Evolutionary conservation across 1,140 invertebrate species (phyloP).

Genomic region (Coenobita brevimanus): DNA sequence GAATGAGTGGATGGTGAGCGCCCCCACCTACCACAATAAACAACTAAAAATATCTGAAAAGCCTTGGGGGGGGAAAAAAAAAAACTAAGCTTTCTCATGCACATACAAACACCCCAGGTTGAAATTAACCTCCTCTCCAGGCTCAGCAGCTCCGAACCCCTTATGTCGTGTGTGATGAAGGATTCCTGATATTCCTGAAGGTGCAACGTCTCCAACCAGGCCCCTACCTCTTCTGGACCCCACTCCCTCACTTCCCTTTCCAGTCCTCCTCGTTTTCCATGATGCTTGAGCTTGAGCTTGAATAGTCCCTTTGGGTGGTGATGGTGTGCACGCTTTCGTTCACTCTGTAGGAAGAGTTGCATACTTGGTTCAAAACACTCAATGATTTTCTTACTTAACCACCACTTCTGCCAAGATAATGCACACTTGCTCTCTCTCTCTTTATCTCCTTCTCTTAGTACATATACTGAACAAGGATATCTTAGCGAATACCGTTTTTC

Average conservation of each 20-base stretch:
- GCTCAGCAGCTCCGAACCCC: constrained; percentile 89
- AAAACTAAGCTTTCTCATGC: neutral
- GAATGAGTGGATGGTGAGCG: too few relatives aligned
- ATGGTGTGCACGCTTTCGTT: constrained; percentile 60
- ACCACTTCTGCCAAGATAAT: too few relatives aligned
- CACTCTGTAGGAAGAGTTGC: constrained; percentile 16
- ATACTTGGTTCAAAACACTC: constrained; percentile 51
- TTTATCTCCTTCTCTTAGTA: too few relatives aligned
- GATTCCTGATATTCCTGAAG: constrained; percentile 86
- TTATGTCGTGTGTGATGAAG: constrained; percentile 92
- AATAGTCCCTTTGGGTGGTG: constrained; percentile 68
- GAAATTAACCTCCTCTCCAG: constrained; percentile 81
- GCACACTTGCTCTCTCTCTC: too few relatives aligned
- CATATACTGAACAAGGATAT: too few relatives aligned
- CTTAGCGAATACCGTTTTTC: too few relatives aligned
- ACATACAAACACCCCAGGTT: too few relatives aligned
- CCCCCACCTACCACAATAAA: too few relatives aligned
- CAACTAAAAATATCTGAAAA: neutral
- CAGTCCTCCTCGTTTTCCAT: constrained; percentile 33
- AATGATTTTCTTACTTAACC: constrained; percentile 68
- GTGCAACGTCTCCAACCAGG: constrained; percentile 91
- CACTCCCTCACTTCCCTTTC: constrained; percentile 73
- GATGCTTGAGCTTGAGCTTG: constrained; percentile 59
- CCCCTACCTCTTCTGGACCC: constrained; percentile 77
- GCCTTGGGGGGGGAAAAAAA: neutral